Conservation (phyloP, 1,140 invertebrate genomes). For the Drosophila pseudoananassae region DNA sequence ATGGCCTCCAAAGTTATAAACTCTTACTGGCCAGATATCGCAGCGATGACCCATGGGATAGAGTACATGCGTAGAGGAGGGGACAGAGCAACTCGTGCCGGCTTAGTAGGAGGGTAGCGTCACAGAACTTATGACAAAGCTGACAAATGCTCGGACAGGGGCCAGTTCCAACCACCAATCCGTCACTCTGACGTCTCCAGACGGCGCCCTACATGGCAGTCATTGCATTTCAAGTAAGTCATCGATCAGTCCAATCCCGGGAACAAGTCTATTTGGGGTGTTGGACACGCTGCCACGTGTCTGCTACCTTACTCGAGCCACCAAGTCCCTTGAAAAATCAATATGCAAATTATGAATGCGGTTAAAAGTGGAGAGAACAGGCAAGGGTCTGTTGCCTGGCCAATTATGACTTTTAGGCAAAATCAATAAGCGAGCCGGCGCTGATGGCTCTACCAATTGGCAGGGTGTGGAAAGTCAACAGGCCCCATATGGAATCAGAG, state of each 20-base stretch:
- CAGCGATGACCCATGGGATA: slow-evolving; percentile 46
- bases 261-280: slow-evolving; percentile 40
- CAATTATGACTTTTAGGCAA: slow-evolving; percentile 64
- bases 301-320: not conserved
- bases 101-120: slow-evolving; percentile 3
- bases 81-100: slow-evolving; percentile 23
- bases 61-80: slow-evolving; percentile 1
- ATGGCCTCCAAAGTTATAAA: slow-evolving; percentile 30
- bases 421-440: slow-evolving; percentile 41
- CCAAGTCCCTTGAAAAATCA: slow-evolving; percentile 57
- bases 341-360: slow-evolving; percentile 43
- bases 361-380: slow-evolving; percentile 1
- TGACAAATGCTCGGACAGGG: not conserved
- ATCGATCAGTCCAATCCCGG: slow-evolving; percentile 24
- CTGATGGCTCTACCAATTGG: slow-evolving; percentile 51
- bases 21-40: slow-evolving; percentile 50
- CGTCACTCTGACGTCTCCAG: slow-evolving; percentile 28
- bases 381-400: slow-evolving; percentile 23
- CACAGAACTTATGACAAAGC: slow-evolving; percentile 16
- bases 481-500: not conserved
- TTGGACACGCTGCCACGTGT: slow-evolving; percentile 39
- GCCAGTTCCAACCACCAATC: not conserved
- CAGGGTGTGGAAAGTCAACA: slow-evolving; percentile 36
- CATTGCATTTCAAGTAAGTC: slow-evolving; percentile 17
- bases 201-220: slow-evolving; percentile 15